These are phyloP conservation scores for Axea sp. DNA, from an alignment of 2,888 invertebrate genomes.

Conservation along the genomic window DNA sequence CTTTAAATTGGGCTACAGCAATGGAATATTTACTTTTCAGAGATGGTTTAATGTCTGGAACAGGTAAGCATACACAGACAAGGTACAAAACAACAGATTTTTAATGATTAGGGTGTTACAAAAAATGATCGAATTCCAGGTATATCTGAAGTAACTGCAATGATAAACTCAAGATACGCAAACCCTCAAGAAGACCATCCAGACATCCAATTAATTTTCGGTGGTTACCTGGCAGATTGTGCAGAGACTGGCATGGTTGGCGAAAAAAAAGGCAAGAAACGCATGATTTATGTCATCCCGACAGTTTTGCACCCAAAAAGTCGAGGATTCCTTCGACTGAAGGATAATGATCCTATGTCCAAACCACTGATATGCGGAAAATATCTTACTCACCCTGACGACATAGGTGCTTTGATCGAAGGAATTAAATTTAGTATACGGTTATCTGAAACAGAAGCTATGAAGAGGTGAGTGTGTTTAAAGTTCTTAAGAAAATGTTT, in stretches of 20 bases:
- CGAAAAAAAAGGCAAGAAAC: slow-evolving; percentile 85
- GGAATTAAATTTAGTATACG: slow-evolving; percentile 89
- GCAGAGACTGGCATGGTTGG: slow-evolving; percentile 93
- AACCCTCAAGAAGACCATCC: slow-evolving; percentile 88
- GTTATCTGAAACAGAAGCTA: slow-evolving; percentile 85
- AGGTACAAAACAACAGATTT: too few relatives aligned
- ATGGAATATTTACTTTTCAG: slow-evolving; percentile 94
- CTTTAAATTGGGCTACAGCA: slow-evolving; percentile 94
- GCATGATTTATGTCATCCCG: slow-evolving; percentile 88
- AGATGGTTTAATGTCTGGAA: slow-evolving; percentile 94
- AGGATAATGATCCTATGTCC: slow-evolving; percentile 88
- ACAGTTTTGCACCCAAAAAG: slow-evolving; percentile 93
- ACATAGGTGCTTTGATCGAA: slow-evolving; percentile 89
- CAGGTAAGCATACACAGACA: too few relatives aligned
- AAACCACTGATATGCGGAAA: slow-evolving; percentile 93
- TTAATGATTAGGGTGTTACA: too few relatives aligned
- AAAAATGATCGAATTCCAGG: slow-evolving; percentile 80
- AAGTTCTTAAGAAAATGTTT: too few relatives aligned
- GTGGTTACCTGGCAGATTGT: slow-evolving; percentile 91
- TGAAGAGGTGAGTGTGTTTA: slow-evolving; percentile 73
- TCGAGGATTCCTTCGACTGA: slow-evolving; percentile 87
- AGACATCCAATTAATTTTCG: slow-evolving; percentile 92
- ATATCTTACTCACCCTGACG: slow-evolving; percentile 88
- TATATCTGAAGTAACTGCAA: slow-evolving; percentile 91
- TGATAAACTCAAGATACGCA: slow-evolving; percentile 89